phyloP scores from a whole-genome alignment of 2,888 invertebrate genomes.

The Drosophila nr. perissopoda region DNA sequence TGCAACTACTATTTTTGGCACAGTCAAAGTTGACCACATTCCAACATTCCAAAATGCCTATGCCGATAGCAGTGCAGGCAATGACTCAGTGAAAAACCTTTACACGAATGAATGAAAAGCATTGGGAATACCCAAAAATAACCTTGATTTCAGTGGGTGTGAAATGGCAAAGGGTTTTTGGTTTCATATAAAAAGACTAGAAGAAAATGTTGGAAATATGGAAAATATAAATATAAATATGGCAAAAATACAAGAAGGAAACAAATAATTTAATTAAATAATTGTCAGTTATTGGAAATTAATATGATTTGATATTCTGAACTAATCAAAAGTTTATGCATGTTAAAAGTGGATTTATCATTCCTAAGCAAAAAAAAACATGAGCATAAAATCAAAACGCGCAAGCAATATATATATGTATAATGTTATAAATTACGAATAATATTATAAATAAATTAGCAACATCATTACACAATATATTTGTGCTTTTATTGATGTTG shows the following conservation, averaged over 20 bases:
- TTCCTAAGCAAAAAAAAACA: too few species aligned
- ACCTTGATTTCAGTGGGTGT: neutral
- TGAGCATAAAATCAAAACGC: too few species aligned
- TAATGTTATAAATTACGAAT: neutral
- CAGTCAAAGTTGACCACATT: constrained; percentile 34
- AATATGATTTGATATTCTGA: too few species aligned
- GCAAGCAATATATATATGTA: neutral
- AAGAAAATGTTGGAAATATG: neutral
- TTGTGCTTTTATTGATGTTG: neutral
- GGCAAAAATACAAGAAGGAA: neutral
- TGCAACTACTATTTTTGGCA: neutral
- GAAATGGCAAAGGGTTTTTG: neutral
- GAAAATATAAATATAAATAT: neutral
- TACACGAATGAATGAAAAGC: constrained; percentile 4
- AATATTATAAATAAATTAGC: neutral
- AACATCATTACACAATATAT: neutral
- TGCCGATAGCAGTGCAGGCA: neutral
- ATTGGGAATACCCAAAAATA: neutral
- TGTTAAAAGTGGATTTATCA: neutral
- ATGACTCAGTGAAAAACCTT: constrained; percentile 20
- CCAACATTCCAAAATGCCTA: constrained; percentile 9
- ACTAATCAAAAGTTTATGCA: neutral
- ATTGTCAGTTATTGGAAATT: neutral
- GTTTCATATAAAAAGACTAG: neutral
- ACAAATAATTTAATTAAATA: fast-evolving